Conservation (phyloP, 2,888 invertebrate genomes). For the Tuberolachnus salignus region DNA sequence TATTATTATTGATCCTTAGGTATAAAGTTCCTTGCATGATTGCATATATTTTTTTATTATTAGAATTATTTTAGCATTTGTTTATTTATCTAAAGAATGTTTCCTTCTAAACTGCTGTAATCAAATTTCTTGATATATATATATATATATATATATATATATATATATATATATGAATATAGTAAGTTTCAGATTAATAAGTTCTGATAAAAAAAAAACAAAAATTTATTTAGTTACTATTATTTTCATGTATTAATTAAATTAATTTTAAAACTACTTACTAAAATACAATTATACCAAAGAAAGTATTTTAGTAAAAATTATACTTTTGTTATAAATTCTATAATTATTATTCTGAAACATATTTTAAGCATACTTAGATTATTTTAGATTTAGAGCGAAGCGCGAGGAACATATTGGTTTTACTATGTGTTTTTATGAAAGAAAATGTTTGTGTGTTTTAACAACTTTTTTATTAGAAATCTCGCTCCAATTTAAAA, state of each 20-base stretch:
- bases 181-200: slow-evolving; percentile 25
- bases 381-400: not conserved
- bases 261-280: not conserved
- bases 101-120: slow-evolving; percentile 22
- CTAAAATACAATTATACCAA: not conserved
- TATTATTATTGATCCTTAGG: slow-evolving; percentile 60
- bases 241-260: not conserved
- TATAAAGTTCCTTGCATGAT: slow-evolving; percentile 57
- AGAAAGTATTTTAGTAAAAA: not conserved
- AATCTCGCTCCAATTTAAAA: too few species aligned
- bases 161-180: slow-evolving; percentile 1
- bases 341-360: slow-evolving; percentile 9
- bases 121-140: slow-evolving; percentile 3
- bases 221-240: not conserved
- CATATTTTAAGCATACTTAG: not conserved
- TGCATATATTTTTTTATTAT: slow-evolving; percentile 31
- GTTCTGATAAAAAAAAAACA: not conserved
- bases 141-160: not conserved
- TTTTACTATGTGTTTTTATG: too few species aligned
- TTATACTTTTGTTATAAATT: not conserved
- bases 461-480: too few species aligned
- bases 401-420: too few species aligned
- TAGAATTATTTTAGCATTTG: slow-evolving; percentile 31
- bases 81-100: slow-evolving; percentile 11
- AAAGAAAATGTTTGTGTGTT: too few species aligned